These are phyloP conservation scores for Anguilla anguilla DNA, from an alignment of 2,797 vertebrate species.

Conservation along the genomic window DNA sequence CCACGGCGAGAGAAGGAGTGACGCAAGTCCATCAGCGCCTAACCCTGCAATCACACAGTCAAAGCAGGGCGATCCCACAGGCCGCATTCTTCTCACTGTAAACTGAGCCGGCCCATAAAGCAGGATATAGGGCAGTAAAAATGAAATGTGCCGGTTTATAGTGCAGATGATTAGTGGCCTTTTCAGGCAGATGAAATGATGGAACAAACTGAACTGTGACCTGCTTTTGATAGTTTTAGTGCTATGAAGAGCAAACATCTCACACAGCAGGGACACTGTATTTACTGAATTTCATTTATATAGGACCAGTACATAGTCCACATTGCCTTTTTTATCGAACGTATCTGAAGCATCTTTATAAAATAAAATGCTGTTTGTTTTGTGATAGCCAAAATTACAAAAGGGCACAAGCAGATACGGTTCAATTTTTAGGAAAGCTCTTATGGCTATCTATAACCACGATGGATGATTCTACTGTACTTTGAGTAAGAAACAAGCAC, in stretches of 20 bases:
- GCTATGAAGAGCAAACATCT: neutral
- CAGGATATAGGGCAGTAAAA: constrained; percentile 31
- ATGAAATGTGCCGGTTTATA: constrained; percentile 28
- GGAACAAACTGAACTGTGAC: neutral
- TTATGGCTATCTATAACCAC: neutral
- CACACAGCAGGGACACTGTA: constrained; percentile 33
- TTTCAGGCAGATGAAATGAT: neutral
- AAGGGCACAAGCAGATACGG: neutral
- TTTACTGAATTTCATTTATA: constrained; percentile 31
- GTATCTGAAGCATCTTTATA: neutral
- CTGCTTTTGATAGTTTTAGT: constrained; percentile 31
- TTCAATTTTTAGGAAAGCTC: neutral
- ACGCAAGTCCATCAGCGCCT: neutral
- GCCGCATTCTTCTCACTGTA: neutral
- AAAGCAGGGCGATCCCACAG: neutral
- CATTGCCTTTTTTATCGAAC: neutral
- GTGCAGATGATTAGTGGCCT: constrained; percentile 36
- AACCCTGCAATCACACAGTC: neutral
- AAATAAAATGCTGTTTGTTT: neutral
- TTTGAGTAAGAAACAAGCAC: neutral
- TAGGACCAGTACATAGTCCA: constrained; percentile 2
- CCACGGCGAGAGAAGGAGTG: neutral
- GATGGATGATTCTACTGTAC: neutral
- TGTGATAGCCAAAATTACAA: neutral
- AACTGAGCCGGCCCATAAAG: neutral